A percentile compares a stretch with the other conserved stretches of the same genome.
Conservation (phyloP, 2,888 invertebrate genomes). For the Megamerina dolium region DNA sequence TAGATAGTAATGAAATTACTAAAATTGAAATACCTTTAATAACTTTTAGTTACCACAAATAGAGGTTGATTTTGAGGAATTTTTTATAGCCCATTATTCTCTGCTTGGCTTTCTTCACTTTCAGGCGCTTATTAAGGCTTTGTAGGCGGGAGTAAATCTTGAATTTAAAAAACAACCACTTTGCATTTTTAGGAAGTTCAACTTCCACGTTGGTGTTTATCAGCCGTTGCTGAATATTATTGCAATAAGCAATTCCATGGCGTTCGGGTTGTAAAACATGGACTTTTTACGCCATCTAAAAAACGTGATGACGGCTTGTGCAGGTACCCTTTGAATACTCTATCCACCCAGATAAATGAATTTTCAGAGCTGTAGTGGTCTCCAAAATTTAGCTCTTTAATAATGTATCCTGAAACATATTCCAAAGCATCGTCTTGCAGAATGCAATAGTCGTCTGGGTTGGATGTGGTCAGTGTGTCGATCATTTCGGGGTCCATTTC, state of each 20-base stretch:
- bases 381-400: neutral
- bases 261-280: neutral
- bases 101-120: too few relatives aligned
- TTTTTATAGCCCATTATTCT: slow-evolving; percentile 1
- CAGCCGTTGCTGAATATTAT: neutral
- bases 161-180: neutral
- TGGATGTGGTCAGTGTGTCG: too few relatives aligned
- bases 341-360: neutral
- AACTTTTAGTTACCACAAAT: too few relatives aligned
- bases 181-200: neutral
- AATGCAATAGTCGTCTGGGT: neutral
- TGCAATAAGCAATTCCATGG: neutral
- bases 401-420: neutral
- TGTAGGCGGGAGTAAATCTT: slow-evolving; percentile 1
- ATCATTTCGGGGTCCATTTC: too few relatives aligned
- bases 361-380: neutral
- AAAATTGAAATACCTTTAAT: too few relatives aligned
- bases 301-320: neutral
- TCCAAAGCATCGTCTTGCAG: neutral
- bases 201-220: neutral
- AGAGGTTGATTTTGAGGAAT: neutral
- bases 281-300: neutral
- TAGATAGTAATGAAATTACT: too few relatives aligned
- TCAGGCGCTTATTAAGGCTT: neutral
- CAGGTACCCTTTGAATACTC: neutral